Evolutionary conservation across 2,888 invertebrate species (phyloP).

Genomic region (Epirrhoe alternata): DNA sequence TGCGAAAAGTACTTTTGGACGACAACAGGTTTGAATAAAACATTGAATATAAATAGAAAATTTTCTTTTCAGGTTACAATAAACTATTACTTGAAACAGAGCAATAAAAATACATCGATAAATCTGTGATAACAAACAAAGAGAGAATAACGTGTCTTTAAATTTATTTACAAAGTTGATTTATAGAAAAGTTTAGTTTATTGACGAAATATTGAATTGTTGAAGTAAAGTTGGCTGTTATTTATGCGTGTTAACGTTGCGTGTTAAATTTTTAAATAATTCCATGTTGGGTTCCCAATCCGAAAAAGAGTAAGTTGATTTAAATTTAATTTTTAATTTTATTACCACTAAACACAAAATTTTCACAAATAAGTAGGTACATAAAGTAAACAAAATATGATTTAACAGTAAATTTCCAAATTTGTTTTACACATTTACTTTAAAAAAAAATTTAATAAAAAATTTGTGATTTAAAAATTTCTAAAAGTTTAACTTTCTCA

Average conservation of each 20-base stretch:
- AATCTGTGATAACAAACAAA: slow-evolving; percentile 66
- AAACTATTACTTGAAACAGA: slow-evolving; percentile 46
- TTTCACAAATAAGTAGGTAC: no score
- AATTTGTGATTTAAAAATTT: no score
- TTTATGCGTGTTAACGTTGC: slow-evolving; percentile 75
- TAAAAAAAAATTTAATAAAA: no score
- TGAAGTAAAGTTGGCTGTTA: slow-evolving; percentile 5
- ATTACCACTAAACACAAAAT: no score
- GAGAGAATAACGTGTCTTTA: slow-evolving; percentile 57
- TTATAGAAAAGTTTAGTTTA: slow-evolving; percentile 30
- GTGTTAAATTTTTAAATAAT: slow-evolving; percentile 57
- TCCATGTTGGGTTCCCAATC: slow-evolving; percentile 76
- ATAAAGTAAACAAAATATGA: not conserved
- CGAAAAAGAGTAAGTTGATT: slow-evolving; percentile 72
- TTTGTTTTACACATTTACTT: no score
- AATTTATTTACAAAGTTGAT: slow-evolving; percentile 13
- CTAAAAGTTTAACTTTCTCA: no score
- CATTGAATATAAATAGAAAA: slow-evolving; percentile 4
- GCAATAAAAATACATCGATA: slow-evolving; percentile 61
- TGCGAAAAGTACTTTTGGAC: slow-evolving; percentile 35
- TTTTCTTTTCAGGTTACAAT: slow-evolving; percentile 56
- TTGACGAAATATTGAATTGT: slow-evolving; percentile 23
- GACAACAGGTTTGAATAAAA: slow-evolving; percentile 15
- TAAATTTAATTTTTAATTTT: slow-evolving; percentile 5
- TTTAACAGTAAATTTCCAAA: no score